phyloP scores from a whole-genome alignment of 2,113 vertebrate genomes.

The Castor canadensis region DNA sequence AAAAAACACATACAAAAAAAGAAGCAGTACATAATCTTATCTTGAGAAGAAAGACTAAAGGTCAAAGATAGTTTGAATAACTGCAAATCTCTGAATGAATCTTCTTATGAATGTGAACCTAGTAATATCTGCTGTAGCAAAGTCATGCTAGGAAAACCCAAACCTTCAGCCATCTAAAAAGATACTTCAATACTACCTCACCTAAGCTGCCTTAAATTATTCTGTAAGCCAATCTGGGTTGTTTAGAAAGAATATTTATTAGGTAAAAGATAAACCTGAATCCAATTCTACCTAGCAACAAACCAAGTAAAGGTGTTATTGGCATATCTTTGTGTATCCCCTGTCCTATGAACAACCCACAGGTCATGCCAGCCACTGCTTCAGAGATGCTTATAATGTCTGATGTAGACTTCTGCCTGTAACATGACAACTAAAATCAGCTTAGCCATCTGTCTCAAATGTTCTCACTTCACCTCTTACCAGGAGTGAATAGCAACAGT shows the following conservation, averaged over 20 bases:
- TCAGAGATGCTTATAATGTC: not conserved
- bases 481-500: not conserved
- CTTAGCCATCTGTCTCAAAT: constrained; percentile 30
- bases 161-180: not conserved
- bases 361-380: constrained; percentile 22
- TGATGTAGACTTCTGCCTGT: not conserved
- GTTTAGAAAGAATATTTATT: not conserved
- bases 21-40: not conserved
- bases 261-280: not conserved
- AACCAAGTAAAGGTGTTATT: constrained; percentile 21
- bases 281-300: not conserved
- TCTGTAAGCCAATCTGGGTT: not conserved
- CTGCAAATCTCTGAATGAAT: not conserved
- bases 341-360: not conserved
- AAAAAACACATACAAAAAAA: not conserved
- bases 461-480: constrained; percentile 35
- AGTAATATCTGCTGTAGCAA: not conserved
- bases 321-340: not conserved
- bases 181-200: not conserved
- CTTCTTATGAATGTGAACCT: not conserved
- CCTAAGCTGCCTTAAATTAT: not conserved
- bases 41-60: not conserved
- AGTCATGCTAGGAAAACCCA: constrained; percentile 9
- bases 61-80: not conserved
- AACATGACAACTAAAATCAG: constrained; percentile 55